phyloP scores from a whole-genome alignment of 2,113 vertebrate genomes.

The Crotalus helleri region DNA sequence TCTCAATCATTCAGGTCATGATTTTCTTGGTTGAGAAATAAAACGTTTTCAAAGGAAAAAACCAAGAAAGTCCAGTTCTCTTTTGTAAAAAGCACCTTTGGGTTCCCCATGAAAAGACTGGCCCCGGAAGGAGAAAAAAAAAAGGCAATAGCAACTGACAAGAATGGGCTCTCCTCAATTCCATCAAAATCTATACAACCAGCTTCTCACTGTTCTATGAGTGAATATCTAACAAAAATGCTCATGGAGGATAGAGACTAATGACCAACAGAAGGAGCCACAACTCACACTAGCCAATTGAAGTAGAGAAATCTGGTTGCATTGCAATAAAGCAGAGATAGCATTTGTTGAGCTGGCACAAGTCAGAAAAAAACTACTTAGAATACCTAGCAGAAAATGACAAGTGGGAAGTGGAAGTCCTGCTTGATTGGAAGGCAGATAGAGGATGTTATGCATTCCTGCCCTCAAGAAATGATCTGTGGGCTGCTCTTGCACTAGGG shows the following conservation, averaged over 20 bases:
- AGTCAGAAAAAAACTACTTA: background rate
- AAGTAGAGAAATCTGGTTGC: background rate
- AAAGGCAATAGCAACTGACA: background rate
- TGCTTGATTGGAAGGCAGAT: background rate
- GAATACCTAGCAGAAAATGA: background rate
- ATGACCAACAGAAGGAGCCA: background rate
- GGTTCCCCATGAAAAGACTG: background rate
- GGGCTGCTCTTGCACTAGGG: background rate
- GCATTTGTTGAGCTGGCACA: background rate
- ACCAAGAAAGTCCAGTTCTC: background rate
- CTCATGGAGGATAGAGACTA: background rate
- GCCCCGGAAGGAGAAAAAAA: background rate
- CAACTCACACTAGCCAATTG: background rate
- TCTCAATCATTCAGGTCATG: background rate
- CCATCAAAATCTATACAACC: background rate
- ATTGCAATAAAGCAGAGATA: background rate
- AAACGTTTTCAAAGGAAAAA: background rate
- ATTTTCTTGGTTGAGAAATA: background rate
- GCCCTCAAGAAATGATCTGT: background rate
- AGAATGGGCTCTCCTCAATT: background rate
- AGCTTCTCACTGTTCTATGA: background rate
- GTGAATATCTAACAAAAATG: background rate
- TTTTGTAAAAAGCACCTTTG: background rate
- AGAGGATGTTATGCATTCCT: background rate
- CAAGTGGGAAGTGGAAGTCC: background rate